Evolutionary conservation across 2,888 invertebrate species (phyloP).

Genomic region (Podabrus alpinus): DNA sequence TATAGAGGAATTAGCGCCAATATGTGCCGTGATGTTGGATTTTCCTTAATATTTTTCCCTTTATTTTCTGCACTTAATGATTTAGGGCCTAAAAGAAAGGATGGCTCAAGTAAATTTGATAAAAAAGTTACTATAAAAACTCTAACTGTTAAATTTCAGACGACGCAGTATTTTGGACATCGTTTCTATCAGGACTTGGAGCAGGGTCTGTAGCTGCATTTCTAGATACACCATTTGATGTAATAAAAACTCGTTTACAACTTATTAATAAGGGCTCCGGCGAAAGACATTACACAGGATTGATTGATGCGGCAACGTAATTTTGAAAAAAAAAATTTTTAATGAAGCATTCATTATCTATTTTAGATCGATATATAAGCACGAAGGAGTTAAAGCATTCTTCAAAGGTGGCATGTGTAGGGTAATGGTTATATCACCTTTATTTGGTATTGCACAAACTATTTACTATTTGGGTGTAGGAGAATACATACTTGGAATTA

Average conservation of each 20-base stretch:
- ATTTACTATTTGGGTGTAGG: slow-evolving; percentile 82
- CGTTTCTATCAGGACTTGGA: not conserved
- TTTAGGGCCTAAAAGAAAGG: not conserved
- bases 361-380: not conserved
- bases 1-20: not conserved
- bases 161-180: not conserved
- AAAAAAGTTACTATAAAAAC: not conserved
- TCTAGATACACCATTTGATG: slow-evolving; percentile 1
- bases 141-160: not conserved
- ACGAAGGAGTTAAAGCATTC: slow-evolving; percentile 56
- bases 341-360: not conserved
- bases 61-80: not conserved
- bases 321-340: not conserved
- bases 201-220: not conserved
- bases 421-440: slow-evolving; percentile 92
- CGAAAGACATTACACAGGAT: not conserved
- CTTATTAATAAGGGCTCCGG: not conserved
- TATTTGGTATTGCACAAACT: slow-evolving; percentile 95
- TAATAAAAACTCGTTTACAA: slow-evolving; percentile 5
- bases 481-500: not conserved
- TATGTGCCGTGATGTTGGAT: not conserved
- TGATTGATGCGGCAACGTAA: not conserved
- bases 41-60: slow-evolving; percentile 2
- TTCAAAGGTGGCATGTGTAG: slow-evolving; percentile 94
- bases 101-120: not conserved